These are phyloP conservation scores for Arctocebus calabarensis DNA, from an alignment of 2,797 vertebrate species.

Conservation along the genomic window DNA sequence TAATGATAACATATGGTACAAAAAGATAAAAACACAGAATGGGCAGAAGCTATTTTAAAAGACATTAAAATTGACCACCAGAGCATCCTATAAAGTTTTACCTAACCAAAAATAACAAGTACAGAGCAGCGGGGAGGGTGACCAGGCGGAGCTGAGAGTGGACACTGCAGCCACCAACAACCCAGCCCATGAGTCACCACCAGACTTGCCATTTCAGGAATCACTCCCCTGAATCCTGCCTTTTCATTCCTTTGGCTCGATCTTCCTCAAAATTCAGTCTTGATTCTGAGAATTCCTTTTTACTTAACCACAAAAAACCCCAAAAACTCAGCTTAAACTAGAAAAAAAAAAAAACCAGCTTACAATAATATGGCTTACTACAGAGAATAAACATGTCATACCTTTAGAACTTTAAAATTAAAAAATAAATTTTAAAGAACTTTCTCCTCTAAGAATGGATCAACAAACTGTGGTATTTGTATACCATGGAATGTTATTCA, in stretches of 20 bases:
- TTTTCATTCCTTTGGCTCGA: not conserved
- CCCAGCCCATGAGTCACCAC: not conserved
- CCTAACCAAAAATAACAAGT: not conserved
- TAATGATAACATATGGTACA: not conserved
- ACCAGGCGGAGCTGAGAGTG: not conserved
- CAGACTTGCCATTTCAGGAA: not conserved
- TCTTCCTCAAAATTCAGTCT: not conserved
- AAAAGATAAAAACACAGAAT: slow-evolving; percentile 34
- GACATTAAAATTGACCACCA: slow-evolving; percentile 20
- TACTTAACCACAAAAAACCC: not conserved
- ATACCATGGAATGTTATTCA: too few species aligned
- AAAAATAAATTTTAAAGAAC: not conserved
- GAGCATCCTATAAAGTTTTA: slow-evolving; percentile 6
- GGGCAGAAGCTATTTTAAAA: slow-evolving; percentile 21
- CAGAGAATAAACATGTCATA: not conserved
- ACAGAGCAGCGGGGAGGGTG: not conserved
- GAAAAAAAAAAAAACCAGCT: slow-evolving; percentile 43
- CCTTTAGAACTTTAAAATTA: slow-evolving; percentile 5
- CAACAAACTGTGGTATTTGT: too few species aligned
- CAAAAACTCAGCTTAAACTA: not conserved
- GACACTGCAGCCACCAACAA: not conserved
- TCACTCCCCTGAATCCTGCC: not conserved
- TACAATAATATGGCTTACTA: not conserved
- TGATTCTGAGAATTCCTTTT: not conserved
- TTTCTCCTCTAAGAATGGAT: not conserved